These are phyloP conservation scores for Cabera pusaria DNA, from an alignment of 2,888 invertebrate genomes.

Conservation along the genomic window DNA sequence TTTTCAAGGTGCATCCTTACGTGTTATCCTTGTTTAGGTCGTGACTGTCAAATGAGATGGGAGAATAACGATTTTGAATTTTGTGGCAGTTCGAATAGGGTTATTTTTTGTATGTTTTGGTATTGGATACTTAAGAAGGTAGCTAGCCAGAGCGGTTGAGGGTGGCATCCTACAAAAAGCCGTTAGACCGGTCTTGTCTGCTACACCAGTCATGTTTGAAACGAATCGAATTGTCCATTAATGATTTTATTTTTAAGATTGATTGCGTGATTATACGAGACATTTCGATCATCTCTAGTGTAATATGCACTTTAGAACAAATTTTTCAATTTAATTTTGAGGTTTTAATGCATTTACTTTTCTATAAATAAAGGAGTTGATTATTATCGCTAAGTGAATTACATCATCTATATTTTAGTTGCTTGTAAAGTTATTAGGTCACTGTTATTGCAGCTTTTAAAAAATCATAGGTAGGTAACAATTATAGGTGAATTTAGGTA, in stretches of 20 bases:
- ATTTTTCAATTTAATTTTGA: too few species aligned
- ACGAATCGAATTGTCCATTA: conserved; percentile 62
- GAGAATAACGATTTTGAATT: conserved; percentile 30
- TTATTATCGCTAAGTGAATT: too few species aligned
- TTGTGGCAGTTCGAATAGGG: conserved; percentile 26
- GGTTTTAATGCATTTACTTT: too few species aligned
- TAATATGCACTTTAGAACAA: too few species aligned
- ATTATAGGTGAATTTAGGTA: too few species aligned
- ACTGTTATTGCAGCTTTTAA: too few species aligned
- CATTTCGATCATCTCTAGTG: conserved; percentile 20
- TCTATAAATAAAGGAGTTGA: too few species aligned
- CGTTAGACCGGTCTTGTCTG: conserved; percentile 65
- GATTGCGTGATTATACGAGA: conserved; percentile 43
- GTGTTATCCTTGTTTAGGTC: conserved; percentile 72
- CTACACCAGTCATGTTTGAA: conserved; percentile 51
- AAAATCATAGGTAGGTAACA: too few species aligned
- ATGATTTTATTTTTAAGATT: conserved; percentile 61
- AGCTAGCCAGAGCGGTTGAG: conserved; percentile 61
- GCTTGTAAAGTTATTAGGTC: too few species aligned
- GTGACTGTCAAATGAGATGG: conserved; percentile 61
- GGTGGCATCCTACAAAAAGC: conserved; percentile 77
- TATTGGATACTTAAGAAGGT: conserved; percentile 36
- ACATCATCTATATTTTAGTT: too few species aligned
- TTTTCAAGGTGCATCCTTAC: conserved; percentile 48
- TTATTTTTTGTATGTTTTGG: conserved; percentile 25